Conservation (phyloP, 1,140 invertebrate genomes). For the Lucilia cuprina region DNA sequence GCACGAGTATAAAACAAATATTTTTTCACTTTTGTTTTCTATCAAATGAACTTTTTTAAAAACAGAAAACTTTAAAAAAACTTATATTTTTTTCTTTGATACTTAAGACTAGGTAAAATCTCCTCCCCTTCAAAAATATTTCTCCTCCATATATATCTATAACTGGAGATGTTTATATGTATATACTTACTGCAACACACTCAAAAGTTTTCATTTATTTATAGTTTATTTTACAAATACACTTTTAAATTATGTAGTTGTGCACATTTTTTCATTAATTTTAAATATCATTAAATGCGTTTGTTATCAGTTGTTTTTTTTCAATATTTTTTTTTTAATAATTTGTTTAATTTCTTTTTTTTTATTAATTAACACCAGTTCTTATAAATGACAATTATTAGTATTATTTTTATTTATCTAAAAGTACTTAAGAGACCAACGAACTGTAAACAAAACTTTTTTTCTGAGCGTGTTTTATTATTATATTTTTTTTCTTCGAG, state of each 20-base stretch:
- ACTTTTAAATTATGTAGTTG: background rate
- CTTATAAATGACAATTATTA: background rate
- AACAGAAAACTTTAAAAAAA: no score
- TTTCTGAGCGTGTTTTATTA: background rate
- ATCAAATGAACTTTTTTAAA: no score
- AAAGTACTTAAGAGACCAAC: background rate
- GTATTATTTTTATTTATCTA: background rate
- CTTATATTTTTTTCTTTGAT: no score
- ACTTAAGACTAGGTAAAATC: background rate
- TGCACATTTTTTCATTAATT: background rate
- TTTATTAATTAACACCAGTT: background rate
- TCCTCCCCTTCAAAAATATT: background rate
- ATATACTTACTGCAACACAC: background rate
- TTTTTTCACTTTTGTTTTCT: no score
- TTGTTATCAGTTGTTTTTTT: background rate
- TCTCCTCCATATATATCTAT: no score
- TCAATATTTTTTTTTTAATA: background rate
- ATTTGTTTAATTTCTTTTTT: background rate
- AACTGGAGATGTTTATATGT: background rate
- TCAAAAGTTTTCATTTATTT: background rate
- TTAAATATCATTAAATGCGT: background rate
- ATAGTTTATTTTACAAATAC: background rate
- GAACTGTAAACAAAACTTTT: constrained; percentile 10
- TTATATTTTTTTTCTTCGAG: background rate
- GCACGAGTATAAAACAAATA: no score